Percentiles rank a stretch among this genome's conserved stretches.
phyloP scores from a whole-genome alignment of 2,888 invertebrate genomes.

The Drosophila rellima region DNA sequence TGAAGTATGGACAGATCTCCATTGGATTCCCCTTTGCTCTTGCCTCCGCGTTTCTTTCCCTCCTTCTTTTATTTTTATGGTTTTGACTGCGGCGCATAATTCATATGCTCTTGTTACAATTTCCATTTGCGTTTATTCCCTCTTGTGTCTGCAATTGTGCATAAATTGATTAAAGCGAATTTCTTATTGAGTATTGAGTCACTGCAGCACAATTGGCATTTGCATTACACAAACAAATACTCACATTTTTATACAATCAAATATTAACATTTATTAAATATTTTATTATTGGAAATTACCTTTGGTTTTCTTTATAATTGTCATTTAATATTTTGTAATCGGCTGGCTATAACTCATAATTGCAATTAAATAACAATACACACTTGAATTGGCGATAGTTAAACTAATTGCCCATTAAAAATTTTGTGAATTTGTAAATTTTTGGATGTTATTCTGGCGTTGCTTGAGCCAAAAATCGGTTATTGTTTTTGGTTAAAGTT shows the following conservation, averaged over 20 bases:
- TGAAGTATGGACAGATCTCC: conserved; percentile 35
- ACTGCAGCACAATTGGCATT: conserved; percentile 15
- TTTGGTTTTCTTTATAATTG: conserved; percentile 15
- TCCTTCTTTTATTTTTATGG: conserved; percentile 49
- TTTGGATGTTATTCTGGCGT: conserved; percentile 9
- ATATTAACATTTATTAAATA: conserved; percentile 31
- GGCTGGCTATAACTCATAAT: conserved; percentile 28
- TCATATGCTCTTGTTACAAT: conserved; percentile 67
- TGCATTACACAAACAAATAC: conserved; percentile 13
- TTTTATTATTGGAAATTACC: conserved; percentile 8
- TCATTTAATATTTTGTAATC: conserved; percentile 26
- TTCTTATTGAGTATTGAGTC: conserved; percentile 42
- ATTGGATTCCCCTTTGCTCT: conserved; percentile 3
- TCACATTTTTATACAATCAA: conserved; percentile 43
- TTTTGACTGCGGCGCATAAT: conserved; percentile 68
- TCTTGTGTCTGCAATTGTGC: background rate
- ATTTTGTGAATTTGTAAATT: conserved; percentile 46
- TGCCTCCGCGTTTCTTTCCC: conserved; percentile 1
- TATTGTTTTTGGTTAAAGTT: background rate
- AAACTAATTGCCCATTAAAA: conserved; percentile 69
- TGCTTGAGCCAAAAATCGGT: background rate
- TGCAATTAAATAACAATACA: background rate
- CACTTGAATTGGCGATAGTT: conserved; percentile 20
- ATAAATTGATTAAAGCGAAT: conserved; percentile 51
- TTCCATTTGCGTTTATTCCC: conserved; percentile 27